phyloP scores from a whole-genome alignment of 1,140 invertebrate species.

The Rhyacophila brunnea region DNA sequence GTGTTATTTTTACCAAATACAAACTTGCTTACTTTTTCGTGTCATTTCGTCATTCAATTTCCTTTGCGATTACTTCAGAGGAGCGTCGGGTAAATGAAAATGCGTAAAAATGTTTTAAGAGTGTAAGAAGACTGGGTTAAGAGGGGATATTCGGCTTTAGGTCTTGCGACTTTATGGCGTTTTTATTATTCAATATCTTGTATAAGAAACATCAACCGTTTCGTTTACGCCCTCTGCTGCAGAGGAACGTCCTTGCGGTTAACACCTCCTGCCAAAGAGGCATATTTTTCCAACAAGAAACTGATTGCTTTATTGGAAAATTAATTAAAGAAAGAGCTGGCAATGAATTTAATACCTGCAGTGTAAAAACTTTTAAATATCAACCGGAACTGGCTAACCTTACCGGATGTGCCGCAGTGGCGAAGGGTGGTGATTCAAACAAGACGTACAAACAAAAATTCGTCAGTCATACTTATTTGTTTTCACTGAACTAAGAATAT shows the following conservation, averaged over 20 bases:
- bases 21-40: neutral
- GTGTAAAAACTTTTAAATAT: too few relatives aligned
- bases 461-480: too few relatives aligned
- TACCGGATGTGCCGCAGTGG: too few relatives aligned
- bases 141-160: neutral
- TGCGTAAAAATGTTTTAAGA: neutral
- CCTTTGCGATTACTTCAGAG: neutral
- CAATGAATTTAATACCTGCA: too few relatives aligned
- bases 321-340: too few relatives aligned
- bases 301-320: too few relatives aligned
- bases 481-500: too few relatives aligned
- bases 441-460: too few relatives aligned
- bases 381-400: too few relatives aligned
- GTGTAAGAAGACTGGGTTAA: neutral
- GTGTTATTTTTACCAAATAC: too few relatives aligned
- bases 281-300: neutral
- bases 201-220: neutral
- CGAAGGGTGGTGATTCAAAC: too few relatives aligned
- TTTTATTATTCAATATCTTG: conserved; percentile 21
- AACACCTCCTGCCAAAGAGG: neutral
- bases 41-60: neutral
- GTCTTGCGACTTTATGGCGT: neutral
- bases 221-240: neutral
- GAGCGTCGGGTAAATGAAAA: neutral
- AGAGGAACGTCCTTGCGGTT: neutral